Percentiles rank a stretch among this genome's conserved stretches.
Evolutionary conservation across 1,140 invertebrate genomes (phyloP).

Genomic region (Drosophila tani): DNA sequence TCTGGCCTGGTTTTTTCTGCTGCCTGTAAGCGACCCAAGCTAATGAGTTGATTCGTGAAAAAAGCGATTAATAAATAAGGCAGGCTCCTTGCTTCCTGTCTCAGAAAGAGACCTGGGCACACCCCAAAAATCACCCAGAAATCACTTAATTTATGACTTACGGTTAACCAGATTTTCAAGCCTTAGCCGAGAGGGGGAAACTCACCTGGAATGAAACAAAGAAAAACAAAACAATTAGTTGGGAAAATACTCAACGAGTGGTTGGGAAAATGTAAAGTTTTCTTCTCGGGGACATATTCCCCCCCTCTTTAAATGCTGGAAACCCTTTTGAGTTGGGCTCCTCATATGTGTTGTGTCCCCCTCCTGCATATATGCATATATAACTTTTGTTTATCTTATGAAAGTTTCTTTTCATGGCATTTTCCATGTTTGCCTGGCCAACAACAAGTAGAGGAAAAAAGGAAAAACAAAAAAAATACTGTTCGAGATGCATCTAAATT

Average conservation of each 20-base stretch:
- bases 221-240: slow-evolving; percentile 36
- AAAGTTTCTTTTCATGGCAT: slow-evolving; percentile 48
- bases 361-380: slow-evolving; percentile 46
- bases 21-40: slow-evolving; percentile 19
- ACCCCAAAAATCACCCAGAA: slow-evolving; percentile 3
- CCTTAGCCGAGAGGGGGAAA: neutral
- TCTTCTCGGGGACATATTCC: slow-evolving; percentile 5
- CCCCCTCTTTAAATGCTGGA: neutral
- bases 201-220: slow-evolving; percentile 59
- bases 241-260: neutral
- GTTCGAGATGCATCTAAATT: slow-evolving; percentile 62
- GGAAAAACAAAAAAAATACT: slow-evolving; percentile 21
- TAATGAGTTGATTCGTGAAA: slow-evolving; percentile 48
- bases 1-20: slow-evolving; percentile 27
- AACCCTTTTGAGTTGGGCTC: neutral
- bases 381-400: slow-evolving; percentile 56
- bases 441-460: slow-evolving; percentile 8
- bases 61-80: slow-evolving; percentile 15
- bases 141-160: slow-evolving; percentile 44
- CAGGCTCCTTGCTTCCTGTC: slow-evolving; percentile 53
- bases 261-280: slow-evolving; percentile 1
- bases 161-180: slow-evolving; percentile 27
- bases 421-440: slow-evolving; percentile 46
- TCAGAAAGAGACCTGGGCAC: slow-evolving; percentile 1
- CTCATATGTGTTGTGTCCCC: slow-evolving; percentile 12